Evolutionary conservation across 2,113 vertebrate species (phyloP), one percentile per base, ranked within the genome.

Genomic region (Orcinus orca): DNA sequence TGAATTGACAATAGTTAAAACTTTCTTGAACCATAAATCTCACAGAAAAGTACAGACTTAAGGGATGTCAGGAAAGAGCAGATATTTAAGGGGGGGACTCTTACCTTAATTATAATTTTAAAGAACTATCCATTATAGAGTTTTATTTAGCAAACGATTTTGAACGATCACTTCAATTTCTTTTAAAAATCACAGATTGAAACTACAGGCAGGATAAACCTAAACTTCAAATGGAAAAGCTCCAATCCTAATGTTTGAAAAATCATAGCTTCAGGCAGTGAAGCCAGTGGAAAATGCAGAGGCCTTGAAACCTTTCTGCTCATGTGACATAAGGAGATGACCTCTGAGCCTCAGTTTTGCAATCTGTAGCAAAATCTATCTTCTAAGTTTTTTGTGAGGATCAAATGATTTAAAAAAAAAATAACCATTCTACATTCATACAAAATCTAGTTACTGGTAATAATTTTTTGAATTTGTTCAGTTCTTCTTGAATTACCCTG

Each of bases 1-100:
- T 97, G 60, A 94, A 89, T 15, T 90, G 88, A 83, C 76, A 94
- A 38, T 90, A 97, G 76, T 95, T 97, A 93, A 96, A 87, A 86
- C 21, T 84, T 95, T 95, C 83, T 53, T 88, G 50, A 50, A 31
- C n/a, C 29, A 26, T 44, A 63, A 84, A 95, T 97, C 82, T 97
- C 53, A 91, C 13, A 95, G 86, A 93, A 86, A 93, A 94, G 50
- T 50, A 81, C 50, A 95, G n/a, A 93, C 86, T 94, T 96, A 88
- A 91, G 60, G 14, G 33, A 36, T 58, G 4, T 62, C 86, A 81
- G 63, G 41, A 92, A 98, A 93, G 17, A 92, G 13, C 33, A 85
- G 83, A 92, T 90, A 96, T 88, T 86, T 93, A 82, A 25, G 25
- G 15, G 33, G 33, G 33, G 17, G 10, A 18, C 3, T 71, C 12